A percentile compares a stretch with the other conserved stretches of the same genome.
Conservation (phyloP, 1,140 invertebrate genomes). For the Agrilus planipennis region DNA sequence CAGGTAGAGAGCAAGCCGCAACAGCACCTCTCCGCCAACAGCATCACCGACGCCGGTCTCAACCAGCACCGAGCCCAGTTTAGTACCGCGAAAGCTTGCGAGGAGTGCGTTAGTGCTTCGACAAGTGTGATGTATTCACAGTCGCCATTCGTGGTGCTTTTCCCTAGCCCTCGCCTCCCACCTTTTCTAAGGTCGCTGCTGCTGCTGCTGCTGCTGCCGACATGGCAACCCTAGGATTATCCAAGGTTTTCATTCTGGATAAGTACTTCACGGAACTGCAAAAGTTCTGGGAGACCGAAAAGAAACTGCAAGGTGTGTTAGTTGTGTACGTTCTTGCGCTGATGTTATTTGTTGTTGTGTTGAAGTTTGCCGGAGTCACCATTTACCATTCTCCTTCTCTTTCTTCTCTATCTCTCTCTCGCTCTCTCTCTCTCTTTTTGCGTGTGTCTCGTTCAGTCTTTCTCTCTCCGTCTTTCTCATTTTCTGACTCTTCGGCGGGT, state of each 20-base stretch:
- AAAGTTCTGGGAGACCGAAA: slow-evolving; percentile 94
- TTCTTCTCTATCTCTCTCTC: no score
- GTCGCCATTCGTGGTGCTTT: slow-evolving; percentile 21
- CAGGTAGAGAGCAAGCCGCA: slow-evolving; percentile 20
- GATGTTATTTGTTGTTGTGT: no score
- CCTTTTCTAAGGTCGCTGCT: no score
- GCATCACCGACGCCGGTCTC: no score
- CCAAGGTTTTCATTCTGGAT: slow-evolving; percentile 94
- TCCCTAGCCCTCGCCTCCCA: slow-evolving; percentile 17
- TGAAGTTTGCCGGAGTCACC: no score
- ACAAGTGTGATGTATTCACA: slow-evolving; percentile 24
- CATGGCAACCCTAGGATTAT: slow-evolving; percentile 85
- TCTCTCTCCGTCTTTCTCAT: no score
- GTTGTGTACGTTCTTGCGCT: background rate
- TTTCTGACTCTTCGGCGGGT: no score
- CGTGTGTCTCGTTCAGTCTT: no score
- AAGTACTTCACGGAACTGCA: slow-evolving; percentile 93
- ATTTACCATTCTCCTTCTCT: no score
- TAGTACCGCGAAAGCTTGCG: slow-evolving; percentile 7
- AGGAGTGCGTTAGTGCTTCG: slow-evolving; percentile 12
- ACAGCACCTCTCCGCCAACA: no score
- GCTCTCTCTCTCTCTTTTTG: no score
- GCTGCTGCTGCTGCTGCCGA: no score
- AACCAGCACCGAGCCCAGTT: background rate
- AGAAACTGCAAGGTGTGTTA: slow-evolving; percentile 79